Evolutionary conservation across 2,888 invertebrate species (phyloP), one percentile per base, ranked within the genome.

Genomic region (Aethes cnicana): DNA sequence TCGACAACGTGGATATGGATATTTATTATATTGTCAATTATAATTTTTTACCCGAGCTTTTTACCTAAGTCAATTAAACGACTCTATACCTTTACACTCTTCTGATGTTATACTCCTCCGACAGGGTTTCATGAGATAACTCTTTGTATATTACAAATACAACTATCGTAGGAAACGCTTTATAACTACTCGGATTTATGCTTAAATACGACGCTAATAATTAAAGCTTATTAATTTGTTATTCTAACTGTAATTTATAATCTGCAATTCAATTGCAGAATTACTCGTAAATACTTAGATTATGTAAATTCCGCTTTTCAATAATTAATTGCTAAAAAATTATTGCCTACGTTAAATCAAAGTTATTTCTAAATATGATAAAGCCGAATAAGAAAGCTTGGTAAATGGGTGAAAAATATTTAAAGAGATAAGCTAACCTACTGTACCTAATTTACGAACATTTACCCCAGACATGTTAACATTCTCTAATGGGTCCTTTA

Each of bases 11-110:
- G 17, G 20, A 7, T 26, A 30, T 18, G 17, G 28, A 21, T 26
- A 37, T n/a, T 32, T 11, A 23, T 20, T 12, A 17, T 30, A 37
- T 36, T 30, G 52, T 52, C 52, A 52, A 52, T 52, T 52, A 46
- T 52, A n/a, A n/a, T 46, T 69, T 74, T 71, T 63, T 68, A 74
- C 70, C 72, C 66, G 81, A 82, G 82, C 82, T 82, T 82, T 65
- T 73, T 50, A 44, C 12, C 59, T 63, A 69, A 55, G 82, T 82
- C 82, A 82, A 82, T 82, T 83, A 81, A 59, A 57, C 63, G 21
- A 52, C 52, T 52, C 37, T 52, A 47, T 36, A 49, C 32, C 14
- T 60, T 57, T 63, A 64, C 57, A 65, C 67, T 61, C 53, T 57
- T 61, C 61, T 64, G 65, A 66, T 62, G 64, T 64, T 64, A 63